A percentile compares a stretch with the other conserved stretches of the same genome.
These are phyloP conservation scores for Bombyx mandarina DNA, from an alignment of 1,140 invertebrate genomes.

Conservation along the genomic window DNA sequence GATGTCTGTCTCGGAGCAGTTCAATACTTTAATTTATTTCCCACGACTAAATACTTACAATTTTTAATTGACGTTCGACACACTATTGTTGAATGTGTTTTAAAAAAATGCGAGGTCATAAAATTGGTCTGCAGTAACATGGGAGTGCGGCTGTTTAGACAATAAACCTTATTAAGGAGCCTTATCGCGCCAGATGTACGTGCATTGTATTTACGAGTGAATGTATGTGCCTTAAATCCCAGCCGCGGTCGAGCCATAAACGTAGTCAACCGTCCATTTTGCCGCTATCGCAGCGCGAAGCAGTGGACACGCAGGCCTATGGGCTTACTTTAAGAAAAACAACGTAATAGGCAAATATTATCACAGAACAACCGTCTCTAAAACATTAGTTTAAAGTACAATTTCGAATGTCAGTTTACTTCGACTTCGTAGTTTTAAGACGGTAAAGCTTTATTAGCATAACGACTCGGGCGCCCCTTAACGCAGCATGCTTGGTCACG, in stretches of 20 bases:
- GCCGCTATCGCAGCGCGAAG: constrained; percentile 55
- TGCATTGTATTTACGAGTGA: constrained; percentile 43
- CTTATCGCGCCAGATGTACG: constrained; percentile 33
- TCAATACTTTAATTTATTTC: constrained; percentile 2
- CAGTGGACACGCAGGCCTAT: constrained; percentile 51
- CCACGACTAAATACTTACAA: constrained; percentile 1
- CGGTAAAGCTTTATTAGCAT: constrained; percentile 47
- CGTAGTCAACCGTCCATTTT: constrained; percentile 68
- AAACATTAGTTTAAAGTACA: constrained; percentile 10
- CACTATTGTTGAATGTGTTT: not conserved
- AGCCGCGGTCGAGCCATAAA: constrained; percentile 56
- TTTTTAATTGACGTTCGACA: not conserved
- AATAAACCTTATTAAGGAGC: constrained; percentile 41
- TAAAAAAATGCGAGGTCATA: constrained; percentile 4
- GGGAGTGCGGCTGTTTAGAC: constrained; percentile 26
- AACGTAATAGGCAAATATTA: no score
- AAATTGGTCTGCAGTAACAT: constrained; percentile 20
- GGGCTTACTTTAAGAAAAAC: not conserved
- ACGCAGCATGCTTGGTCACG: constrained; percentile 67
- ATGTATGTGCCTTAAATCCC: constrained; percentile 48
- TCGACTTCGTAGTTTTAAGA: constrained; percentile 2
- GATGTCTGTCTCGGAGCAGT: not conserved
- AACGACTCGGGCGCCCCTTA: constrained; percentile 62
- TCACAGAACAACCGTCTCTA: not conserved
- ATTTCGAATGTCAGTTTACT: constrained; percentile 6